phyloP scores from a whole-genome alignment of 2,113 vertebrate genomes.

The Zosterops pallidus region DNA sequence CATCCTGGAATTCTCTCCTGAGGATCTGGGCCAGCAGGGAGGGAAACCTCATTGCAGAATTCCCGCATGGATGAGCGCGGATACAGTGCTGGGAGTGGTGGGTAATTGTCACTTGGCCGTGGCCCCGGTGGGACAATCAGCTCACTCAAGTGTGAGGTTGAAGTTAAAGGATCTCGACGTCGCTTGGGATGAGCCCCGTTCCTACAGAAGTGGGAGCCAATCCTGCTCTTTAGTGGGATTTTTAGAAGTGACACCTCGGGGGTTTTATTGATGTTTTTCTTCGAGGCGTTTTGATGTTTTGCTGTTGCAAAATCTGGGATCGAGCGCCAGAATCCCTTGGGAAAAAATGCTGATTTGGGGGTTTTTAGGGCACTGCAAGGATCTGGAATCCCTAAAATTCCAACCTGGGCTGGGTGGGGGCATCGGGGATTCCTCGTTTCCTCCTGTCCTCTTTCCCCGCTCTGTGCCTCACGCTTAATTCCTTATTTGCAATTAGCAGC shows the following conservation, averaged over 20 bases:
- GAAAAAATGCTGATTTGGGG: rapidly evolving
- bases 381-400: neutral
- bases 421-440: rapidly evolving
- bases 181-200: neutral
- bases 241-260: neutral
- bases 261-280: rapidly evolving
- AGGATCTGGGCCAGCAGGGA: neutral
- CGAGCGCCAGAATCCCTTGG: rapidly evolving
- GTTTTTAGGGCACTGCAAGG: neutral
- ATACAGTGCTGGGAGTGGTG: neutral
- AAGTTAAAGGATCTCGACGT: constrained; percentile 24
- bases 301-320: neutral
- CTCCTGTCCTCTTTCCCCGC: neutral
- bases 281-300: rapidly evolving
- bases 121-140: constrained; percentile 11
- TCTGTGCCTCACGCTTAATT: rapidly evolving
- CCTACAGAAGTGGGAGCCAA: neutral
- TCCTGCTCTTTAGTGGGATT: rapidly evolving
- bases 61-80: neutral
- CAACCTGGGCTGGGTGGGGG: neutral
- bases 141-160: constrained; percentile 8
- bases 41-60: neutral
- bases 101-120: neutral
- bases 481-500: neutral
- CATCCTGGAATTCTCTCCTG: neutral